Conservation (phyloP, 1,140 invertebrate species). For the Ptiloglossa arizonensis region DNA sequence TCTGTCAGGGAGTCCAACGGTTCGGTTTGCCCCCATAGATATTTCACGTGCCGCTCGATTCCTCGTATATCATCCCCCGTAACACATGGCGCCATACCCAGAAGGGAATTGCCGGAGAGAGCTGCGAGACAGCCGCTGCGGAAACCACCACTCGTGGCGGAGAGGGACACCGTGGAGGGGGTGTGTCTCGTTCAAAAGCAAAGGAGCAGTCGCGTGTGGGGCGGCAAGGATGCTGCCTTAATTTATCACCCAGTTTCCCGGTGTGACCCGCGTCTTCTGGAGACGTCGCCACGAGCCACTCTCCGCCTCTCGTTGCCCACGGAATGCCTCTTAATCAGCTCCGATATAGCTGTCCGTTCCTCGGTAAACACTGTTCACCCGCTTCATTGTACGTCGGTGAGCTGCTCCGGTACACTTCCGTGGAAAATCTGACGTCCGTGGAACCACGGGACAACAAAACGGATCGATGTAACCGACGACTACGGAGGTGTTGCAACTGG, state of each 20-base stretch:
- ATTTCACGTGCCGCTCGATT: conserved; percentile 68
- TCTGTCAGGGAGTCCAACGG: neutral
- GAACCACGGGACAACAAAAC: conserved; percentile 4
- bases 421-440: conserved; percentile 4
- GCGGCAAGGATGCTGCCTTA: conserved; percentile 64
- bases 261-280: conserved; percentile 64
- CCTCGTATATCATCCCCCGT: conserved; percentile 70
- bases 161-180: conserved; percentile 6
- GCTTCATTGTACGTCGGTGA: conserved; percentile 49
- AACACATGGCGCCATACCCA: conserved; percentile 72
- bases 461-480: conserved; percentile 15
- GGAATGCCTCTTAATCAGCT: conserved; percentile 64
- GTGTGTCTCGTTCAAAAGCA: conserved; percentile 58
- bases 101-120: conserved; percentile 51
- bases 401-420: conserved; percentile 13
- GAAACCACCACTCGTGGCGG: no score
- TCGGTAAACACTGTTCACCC: conserved; percentile 51
- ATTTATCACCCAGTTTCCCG: conserved; percentile 69
- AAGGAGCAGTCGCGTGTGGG: conserved; percentile 51
- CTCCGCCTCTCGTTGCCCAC: conserved; percentile 28
- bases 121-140: conserved; percentile 15
- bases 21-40: conserved; percentile 58
- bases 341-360: conserved; percentile 56
- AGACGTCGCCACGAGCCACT: conserved; percentile 51
- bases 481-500: neutral